A percentile compares a stretch with the other conserved stretches of the same genome.
phyloP scores from a whole-genome alignment of 2,797 vertebrate species.

The Sarcophilus harrisii region DNA sequence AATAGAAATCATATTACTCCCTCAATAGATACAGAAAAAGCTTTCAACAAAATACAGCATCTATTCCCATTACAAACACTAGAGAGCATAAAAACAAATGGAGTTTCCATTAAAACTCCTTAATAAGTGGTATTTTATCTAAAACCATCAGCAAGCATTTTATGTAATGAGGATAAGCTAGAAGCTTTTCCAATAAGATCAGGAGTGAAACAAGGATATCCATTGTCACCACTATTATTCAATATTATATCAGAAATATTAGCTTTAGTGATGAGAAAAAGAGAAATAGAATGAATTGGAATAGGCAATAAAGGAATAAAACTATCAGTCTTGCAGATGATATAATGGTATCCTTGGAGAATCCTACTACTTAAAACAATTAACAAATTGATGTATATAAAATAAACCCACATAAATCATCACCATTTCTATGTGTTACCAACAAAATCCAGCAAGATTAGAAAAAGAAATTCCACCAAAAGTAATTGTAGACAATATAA shows the following conservation, averaged over 20 bases:
- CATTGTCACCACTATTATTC: not conserved
- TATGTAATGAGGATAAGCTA: too few species aligned
- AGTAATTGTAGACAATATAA: not conserved
- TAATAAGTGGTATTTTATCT: too few species aligned
- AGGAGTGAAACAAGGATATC: too few species aligned
- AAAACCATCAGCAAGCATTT: too few species aligned
- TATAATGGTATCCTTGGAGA: not conserved
- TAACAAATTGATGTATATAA: not conserved
- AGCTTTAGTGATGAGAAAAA: not conserved
- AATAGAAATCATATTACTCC: too few species aligned
- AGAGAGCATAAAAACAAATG: too few species aligned
- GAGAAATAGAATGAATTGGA: not conserved
- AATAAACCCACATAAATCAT: not conserved
- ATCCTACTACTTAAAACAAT: not conserved
- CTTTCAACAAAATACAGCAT: too few species aligned
- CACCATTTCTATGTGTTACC: not conserved
- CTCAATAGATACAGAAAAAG: too few species aligned
- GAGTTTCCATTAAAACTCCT: too few species aligned
- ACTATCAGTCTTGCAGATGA: not conserved
- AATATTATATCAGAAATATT: not conserved
- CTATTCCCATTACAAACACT: too few species aligned
- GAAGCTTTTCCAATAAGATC: not conserved
- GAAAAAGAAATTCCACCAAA: not conserved
- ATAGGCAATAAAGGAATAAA: not conserved
- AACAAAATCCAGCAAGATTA: not conserved